Evolutionary conservation across 1,140 invertebrate genomes (phyloP).

Genomic region (Ladona fulva): DNA sequence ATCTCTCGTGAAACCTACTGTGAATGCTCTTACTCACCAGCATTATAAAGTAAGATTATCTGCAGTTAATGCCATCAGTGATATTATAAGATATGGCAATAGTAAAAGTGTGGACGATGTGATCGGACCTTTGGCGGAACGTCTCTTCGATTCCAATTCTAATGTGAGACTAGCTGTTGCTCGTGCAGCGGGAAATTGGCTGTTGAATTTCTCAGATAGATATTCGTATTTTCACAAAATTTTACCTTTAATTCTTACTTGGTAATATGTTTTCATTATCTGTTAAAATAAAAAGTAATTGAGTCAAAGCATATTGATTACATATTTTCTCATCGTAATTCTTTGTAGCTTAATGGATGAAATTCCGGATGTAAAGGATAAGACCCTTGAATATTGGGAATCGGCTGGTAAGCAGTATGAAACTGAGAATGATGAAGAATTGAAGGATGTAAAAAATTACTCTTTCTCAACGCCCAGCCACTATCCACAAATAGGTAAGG

Average conservation of each 20-base stretch:
- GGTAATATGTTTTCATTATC: slow-evolving; percentile 31
- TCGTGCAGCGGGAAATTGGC: slow-evolving; percentile 55
- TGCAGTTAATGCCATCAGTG: slow-evolving; percentile 60
- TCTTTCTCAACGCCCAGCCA: slow-evolving; percentile 43
- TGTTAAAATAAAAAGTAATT: slow-evolving; percentile 13
- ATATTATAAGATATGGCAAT: slow-evolving; percentile 48
- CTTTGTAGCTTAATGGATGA: slow-evolving; percentile 55
- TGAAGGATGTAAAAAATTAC: slow-evolving; percentile 66
- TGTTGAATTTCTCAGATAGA: slow-evolving; percentile 57
- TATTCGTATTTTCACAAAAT: slow-evolving; percentile 70
- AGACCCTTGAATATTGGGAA: slow-evolving; percentile 53
- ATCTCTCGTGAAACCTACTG: slow-evolving; percentile 58
- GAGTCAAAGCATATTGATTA: neutral
- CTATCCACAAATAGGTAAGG: slow-evolving; percentile 52
- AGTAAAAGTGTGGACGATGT: slow-evolving; percentile 51
- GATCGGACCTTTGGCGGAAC: slow-evolving; percentile 56
- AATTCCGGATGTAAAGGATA: slow-evolving; percentile 46
- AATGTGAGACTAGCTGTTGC: slow-evolving; percentile 56
- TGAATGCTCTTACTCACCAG: slow-evolving; percentile 64
- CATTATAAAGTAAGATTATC: slow-evolving; percentile 67
- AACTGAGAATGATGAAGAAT: slow-evolving; percentile 65
- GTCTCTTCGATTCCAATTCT: slow-evolving; percentile 64
- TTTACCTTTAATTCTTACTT: slow-evolving; percentile 64
- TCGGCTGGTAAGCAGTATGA: slow-evolving; percentile 56
- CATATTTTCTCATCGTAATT: neutral